Percentiles rank a stretch among this genome's conserved stretches.
Evolutionary conservation across 2,113 vertebrate species (phyloP).

Genomic region (Petaurus breviceps): DNA sequence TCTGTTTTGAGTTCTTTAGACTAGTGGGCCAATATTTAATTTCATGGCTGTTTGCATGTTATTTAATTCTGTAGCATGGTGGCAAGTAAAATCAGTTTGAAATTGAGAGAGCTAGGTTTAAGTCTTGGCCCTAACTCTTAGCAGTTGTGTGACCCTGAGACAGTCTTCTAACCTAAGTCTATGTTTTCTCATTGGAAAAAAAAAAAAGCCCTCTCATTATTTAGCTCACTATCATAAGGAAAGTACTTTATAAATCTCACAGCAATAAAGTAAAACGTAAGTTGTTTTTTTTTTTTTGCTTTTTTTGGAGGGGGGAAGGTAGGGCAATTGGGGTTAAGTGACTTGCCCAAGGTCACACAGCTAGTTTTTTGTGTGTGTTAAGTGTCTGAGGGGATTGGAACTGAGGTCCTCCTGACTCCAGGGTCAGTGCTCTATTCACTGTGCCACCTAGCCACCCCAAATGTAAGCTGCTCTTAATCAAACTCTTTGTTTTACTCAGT

Average conservation of each 20-base stretch:
- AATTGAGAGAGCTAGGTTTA: background rate
- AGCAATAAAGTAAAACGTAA: background rate
- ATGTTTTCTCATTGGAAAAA: background rate
- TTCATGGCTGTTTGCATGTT: background rate
- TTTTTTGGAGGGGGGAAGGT: too few species aligned
- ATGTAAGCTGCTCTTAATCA: background rate
- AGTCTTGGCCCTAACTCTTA: background rate
- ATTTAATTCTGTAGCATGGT: background rate
- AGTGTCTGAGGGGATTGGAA: too few species aligned
- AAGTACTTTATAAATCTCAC: background rate
- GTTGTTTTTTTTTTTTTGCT: too few species aligned
- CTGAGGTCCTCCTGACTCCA: too few species aligned
- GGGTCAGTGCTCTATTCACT: too few species aligned
- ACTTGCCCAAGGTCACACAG: too few species aligned
- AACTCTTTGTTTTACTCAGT: background rate
- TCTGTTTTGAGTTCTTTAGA: background rate
- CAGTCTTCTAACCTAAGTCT: background rate
- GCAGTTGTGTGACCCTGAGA: background rate
- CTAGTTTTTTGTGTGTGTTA: too few species aligned
- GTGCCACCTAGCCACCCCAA: background rate
- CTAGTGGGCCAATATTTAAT: background rate
- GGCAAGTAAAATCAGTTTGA: background rate
- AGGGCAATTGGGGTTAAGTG: too few species aligned
- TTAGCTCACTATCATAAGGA: background rate
- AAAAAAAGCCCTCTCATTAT: background rate